These are phyloP conservation scores for Glaucopsyche alexis DNA, from an alignment of 2,888 invertebrate genomes.

Conservation along the genomic window DNA sequence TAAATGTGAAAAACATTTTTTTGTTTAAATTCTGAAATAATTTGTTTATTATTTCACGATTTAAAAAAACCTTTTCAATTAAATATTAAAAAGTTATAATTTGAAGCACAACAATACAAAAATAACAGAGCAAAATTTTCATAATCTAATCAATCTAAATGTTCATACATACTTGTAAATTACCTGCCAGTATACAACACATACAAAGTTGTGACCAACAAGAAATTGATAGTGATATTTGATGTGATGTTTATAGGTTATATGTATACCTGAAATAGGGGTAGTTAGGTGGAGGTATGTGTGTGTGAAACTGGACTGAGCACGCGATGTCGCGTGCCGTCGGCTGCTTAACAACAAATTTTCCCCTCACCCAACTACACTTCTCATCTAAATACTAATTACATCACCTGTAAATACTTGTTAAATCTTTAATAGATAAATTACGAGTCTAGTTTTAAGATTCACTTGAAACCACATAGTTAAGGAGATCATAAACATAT, in stretches of 20 bases:
- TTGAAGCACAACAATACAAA: too few species aligned
- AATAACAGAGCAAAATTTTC: too few species aligned
- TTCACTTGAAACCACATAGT: background rate
- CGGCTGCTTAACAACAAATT: slow-evolving; percentile 56
- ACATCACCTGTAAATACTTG: slow-evolving; percentile 45
- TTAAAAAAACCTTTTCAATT: too few species aligned
- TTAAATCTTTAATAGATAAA: background rate
- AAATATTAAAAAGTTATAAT: too few species aligned
- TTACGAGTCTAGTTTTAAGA: background rate
- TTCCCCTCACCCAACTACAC: slow-evolving; percentile 52
- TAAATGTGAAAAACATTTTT: too few species aligned
- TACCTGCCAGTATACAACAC: too few species aligned
- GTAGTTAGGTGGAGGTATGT: background rate
- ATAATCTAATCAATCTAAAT: too few species aligned
- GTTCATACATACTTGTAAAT: too few species aligned
- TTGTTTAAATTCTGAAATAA: too few species aligned
- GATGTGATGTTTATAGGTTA: slow-evolving; percentile 20
- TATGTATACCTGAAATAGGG: background rate
- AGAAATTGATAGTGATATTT: background rate
- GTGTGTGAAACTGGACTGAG: slow-evolving; percentile 35
- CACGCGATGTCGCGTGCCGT: slow-evolving; percentile 73
- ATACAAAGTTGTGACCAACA: background rate
- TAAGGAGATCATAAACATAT: background rate
- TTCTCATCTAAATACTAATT: slow-evolving; percentile 51
- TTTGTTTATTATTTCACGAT: too few species aligned